Percentiles rank a stretch among this genome's conserved stretches.
Evolutionary conservation across 2,888 invertebrate species (phyloP).

Genomic region (Dascillus cervinus): DNA sequence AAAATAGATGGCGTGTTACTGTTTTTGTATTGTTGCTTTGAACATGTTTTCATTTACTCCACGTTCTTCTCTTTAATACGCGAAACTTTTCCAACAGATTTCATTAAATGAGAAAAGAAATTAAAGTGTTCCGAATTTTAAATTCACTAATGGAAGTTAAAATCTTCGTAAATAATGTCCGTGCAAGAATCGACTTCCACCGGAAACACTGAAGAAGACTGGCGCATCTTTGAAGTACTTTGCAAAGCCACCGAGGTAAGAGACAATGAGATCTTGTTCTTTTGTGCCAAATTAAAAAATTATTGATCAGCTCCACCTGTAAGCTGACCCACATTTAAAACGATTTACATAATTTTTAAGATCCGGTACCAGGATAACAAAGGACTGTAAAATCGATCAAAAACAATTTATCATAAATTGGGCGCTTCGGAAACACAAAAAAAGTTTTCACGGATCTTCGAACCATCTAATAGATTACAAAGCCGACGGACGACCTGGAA

Average conservation of each 20-base stretch:
- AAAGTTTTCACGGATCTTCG: too few relatives aligned
- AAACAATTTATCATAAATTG: too few relatives aligned
- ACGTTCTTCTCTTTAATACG: too few relatives aligned
- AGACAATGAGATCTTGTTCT: too few relatives aligned
- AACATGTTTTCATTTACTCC: neutral
- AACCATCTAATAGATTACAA: too few relatives aligned
- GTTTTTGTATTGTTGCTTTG: conserved; percentile 2
- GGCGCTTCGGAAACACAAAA: too few relatives aligned
- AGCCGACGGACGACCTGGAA: too few relatives aligned
- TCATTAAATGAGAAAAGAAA: neutral
- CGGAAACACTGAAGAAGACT: conserved; percentile 58
- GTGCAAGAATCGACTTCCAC: conserved; percentile 27
- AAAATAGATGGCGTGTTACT: conserved; percentile 27
- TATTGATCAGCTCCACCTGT: neutral
- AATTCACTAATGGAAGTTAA: too few relatives aligned
- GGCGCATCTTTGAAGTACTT: conserved; percentile 65
- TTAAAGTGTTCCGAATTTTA: neutral
- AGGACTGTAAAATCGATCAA: neutral
- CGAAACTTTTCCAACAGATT: neutral
- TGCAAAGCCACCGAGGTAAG: conserved; percentile 54
- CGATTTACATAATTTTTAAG: neutral
- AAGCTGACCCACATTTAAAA: neutral
- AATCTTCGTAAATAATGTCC: conserved; percentile 16
- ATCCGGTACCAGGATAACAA: neutral
- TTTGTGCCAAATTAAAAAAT: too few relatives aligned